A percentile compares a stretch with the other conserved stretches of the same genome.
phyloP scores from a whole-genome alignment of 2,113 vertebrate genomes.

The Canis aureus region DNA sequence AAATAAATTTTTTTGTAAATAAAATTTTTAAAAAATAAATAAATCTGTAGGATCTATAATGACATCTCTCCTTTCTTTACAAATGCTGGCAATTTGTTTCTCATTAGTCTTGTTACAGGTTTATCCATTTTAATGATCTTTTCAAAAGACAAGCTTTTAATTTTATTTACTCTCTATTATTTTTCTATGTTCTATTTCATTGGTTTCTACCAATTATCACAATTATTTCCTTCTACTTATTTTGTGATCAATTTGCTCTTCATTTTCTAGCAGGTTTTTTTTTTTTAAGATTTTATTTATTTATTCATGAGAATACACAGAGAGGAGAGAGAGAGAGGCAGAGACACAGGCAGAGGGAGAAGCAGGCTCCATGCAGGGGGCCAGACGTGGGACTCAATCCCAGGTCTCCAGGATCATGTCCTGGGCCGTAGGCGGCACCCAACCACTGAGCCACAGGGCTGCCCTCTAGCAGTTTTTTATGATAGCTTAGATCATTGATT shows the following conservation, averaged over 20 bases:
- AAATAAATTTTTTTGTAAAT: neutral
- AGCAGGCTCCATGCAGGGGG: too few species aligned
- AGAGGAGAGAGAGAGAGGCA: too few species aligned
- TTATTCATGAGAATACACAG: too few species aligned
- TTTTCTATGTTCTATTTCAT: neutral
- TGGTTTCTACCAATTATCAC: neutral
- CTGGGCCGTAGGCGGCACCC: too few species aligned
- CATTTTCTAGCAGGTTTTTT: neutral
- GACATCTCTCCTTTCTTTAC: neutral
- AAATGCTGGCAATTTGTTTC: neutral
- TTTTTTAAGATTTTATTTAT: too few species aligned
- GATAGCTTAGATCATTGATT: neutral
- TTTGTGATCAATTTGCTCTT: neutral
- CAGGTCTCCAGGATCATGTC: too few species aligned
- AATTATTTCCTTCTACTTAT: neutral
- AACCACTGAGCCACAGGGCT: too few species aligned
- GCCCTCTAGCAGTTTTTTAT: neutral
- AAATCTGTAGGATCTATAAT: neutral
- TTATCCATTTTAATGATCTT: constrained; percentile 23
- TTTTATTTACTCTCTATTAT: neutral
- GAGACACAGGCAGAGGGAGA: too few species aligned
- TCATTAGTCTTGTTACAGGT: neutral
- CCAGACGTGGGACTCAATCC: too few species aligned
- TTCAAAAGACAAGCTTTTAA: neutral
- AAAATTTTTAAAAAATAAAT: neutral